A percentile compares a stretch with the other conserved stretches of the same genome.
Conservation (phyloP, 1,140 invertebrate species). For the Drosophila athabasca region DNA sequence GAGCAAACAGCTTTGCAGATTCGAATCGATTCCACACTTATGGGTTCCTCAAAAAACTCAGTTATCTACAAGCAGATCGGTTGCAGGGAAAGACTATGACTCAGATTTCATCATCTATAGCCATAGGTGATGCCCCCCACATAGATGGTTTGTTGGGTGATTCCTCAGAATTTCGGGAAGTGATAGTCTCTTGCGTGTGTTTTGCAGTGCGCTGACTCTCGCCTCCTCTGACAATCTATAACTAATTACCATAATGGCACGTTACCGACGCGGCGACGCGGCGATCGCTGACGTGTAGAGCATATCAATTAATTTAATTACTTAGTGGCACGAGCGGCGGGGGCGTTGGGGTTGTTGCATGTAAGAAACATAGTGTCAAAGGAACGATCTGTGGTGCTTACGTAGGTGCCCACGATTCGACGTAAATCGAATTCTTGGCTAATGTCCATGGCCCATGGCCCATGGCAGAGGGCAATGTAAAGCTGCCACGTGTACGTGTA, state of each 20-base stretch:
- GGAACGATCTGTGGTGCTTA: conserved; percentile 14
- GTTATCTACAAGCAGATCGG: conserved; percentile 25
- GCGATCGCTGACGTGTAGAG: conserved; percentile 57
- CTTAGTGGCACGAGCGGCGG: conserved; percentile 48
- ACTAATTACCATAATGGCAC: conserved; percentile 68
- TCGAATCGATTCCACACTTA: conserved; percentile 5
- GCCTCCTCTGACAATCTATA: conserved; percentile 8
- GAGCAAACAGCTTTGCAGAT: conserved; percentile 12
- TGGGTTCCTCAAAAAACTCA: conserved; percentile 20
- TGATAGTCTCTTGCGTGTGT: conserved; percentile 6
- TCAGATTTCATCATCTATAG: conserved; percentile 41
- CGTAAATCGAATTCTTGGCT: conserved; percentile 42
- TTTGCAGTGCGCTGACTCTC: conserved; percentile 16
- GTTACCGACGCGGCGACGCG: conserved; percentile 47
- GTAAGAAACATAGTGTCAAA: conserved; percentile 45
- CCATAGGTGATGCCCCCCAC: too few species aligned
- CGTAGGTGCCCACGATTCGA: conserved; percentile 38
- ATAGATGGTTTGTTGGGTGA: background rate
- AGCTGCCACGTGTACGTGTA: conserved; percentile 60
- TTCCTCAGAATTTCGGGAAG: conserved; percentile 41
- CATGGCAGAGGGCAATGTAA: conserved; percentile 11
- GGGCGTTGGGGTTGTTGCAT: conserved; percentile 58
- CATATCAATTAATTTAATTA: conserved; percentile 43
- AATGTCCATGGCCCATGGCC: conserved; percentile 38
- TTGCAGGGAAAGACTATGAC: conserved; percentile 38